phyloP scores from a whole-genome alignment of 2,797 vertebrate species.

The Smutsia gigantea region DNA sequence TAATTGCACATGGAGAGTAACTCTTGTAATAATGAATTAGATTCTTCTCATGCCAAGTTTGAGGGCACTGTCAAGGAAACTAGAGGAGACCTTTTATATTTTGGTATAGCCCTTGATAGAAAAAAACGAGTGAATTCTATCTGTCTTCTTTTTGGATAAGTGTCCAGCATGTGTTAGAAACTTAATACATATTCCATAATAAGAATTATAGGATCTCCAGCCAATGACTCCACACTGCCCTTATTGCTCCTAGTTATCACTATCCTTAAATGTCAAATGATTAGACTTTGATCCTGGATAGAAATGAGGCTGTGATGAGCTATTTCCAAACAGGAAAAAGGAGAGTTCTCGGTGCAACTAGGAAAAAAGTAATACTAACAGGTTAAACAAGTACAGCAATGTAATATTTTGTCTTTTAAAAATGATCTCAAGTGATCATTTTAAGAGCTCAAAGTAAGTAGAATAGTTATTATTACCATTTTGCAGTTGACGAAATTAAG shows the following conservation, averaged over 20 bases:
- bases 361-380: neutral
- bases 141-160: neutral
- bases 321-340: neutral
- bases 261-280: neutral
- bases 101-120: neutral
- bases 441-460: neutral
- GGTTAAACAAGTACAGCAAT: neutral
- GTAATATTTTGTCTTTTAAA: neutral
- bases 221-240: neutral
- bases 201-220: neutral
- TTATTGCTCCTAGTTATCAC: neutral
- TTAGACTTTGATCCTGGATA: neutral
- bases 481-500: conserved; percentile 11
- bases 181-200: neutral
- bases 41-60: neutral
- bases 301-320: neutral
- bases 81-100: neutral
- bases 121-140: conserved; percentile 53
- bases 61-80: neutral
- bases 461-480: conserved; percentile 1
- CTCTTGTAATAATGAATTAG: neutral
- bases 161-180: neutral
- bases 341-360: neutral
- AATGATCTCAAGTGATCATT: neutral
- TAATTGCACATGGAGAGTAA: neutral